Conservation (phyloP, 2,888 invertebrate genomes). For the Megastigmus dorsalis region DNA sequence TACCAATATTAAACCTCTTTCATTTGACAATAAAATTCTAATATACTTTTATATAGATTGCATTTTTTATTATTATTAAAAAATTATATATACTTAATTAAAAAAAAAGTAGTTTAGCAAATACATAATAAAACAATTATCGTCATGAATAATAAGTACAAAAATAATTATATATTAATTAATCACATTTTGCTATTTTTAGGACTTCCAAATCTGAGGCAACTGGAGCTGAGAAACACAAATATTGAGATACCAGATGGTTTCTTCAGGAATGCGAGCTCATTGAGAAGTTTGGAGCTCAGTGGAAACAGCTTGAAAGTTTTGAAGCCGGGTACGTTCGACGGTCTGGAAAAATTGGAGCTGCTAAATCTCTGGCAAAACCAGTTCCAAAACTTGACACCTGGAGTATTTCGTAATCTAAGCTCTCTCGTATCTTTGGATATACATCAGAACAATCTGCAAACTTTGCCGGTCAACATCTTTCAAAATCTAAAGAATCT, state of each 20-base stretch:
- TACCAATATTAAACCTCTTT: no score
- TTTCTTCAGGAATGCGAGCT: constrained; percentile 79
- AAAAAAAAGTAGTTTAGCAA: no score
- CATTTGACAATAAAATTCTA: no score
- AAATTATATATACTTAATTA: no score
- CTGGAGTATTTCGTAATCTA: constrained; percentile 80
- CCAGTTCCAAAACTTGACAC: constrained; percentile 65
- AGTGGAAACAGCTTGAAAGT: constrained; percentile 77
- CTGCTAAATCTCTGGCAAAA: constrained; percentile 84
- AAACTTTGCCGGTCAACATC: constrained; percentile 64
- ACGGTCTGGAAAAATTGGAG: constrained; percentile 78
- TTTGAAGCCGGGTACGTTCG: constrained; percentile 78
- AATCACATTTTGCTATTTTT: no score
- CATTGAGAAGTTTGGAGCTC: constrained; percentile 78
- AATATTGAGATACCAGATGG: constrained; percentile 61
- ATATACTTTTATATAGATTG: no score
- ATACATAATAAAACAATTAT: no score
- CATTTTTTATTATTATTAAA: no score
- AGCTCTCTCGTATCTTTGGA: constrained; percentile 77
- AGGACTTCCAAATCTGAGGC: constrained; percentile 74
- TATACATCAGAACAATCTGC: constrained; percentile 78
- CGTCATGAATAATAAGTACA: no score
- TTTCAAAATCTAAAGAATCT: constrained; percentile 80
- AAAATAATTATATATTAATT: no score
- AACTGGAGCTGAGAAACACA: constrained; percentile 27